A percentile compares a stretch with the other conserved stretches of the same genome.
These are phyloP conservation scores for Poeciliopsis infans DNA, from an alignment of 2,797 vertebrate species.

Conservation along the genomic window DNA sequence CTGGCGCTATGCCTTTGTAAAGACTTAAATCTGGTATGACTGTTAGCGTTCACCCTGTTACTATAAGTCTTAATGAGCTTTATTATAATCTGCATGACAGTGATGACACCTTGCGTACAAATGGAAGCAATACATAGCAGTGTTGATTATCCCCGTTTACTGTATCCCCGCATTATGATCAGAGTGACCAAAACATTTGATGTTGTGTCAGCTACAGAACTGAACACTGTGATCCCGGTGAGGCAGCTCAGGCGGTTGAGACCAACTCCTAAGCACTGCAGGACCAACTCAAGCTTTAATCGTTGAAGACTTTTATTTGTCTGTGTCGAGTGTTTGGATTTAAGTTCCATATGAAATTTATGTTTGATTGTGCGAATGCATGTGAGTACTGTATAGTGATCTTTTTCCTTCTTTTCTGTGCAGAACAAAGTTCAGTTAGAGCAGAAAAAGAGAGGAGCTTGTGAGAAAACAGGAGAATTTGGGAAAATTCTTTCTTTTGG, in stretches of 20 bases:
- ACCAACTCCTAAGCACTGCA: conserved; percentile 62
- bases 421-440: conserved; percentile 63
- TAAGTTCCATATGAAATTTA: conserved; percentile 46
- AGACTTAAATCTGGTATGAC: conserved; percentile 51
- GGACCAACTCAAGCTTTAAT: conserved; percentile 80
- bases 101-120: conserved; percentile 54
- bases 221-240: conserved; percentile 77
- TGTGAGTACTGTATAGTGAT: conserved; percentile 43
- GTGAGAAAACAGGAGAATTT: conserved; percentile 33
- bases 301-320: conserved; percentile 42
- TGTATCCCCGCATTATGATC: conserved; percentile 42
- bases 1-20: conserved; percentile 51
- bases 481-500: conserved; percentile 5
- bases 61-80: conserved; percentile 58
- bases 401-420: conserved; percentile 49
- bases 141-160: conserved; percentile 62
- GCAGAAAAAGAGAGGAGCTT: conserved; percentile 33
- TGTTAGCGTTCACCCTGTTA: conserved; percentile 64
- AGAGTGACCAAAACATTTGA: conserved; percentile 54
- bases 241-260: conserved; percentile 72
- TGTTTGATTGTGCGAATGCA: conserved; percentile 23
- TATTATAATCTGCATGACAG: conserved; percentile 42
- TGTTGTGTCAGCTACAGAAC: conserved; percentile 70
- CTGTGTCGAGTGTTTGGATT: conserved; percentile 46
- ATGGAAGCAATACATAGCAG: conserved; percentile 72